A percentile compares a stretch with the other conserved stretches of the same genome.
phyloP scores from a whole-genome alignment of 2,888 invertebrate genomes.

The Drosophila mayaguana region DNA sequence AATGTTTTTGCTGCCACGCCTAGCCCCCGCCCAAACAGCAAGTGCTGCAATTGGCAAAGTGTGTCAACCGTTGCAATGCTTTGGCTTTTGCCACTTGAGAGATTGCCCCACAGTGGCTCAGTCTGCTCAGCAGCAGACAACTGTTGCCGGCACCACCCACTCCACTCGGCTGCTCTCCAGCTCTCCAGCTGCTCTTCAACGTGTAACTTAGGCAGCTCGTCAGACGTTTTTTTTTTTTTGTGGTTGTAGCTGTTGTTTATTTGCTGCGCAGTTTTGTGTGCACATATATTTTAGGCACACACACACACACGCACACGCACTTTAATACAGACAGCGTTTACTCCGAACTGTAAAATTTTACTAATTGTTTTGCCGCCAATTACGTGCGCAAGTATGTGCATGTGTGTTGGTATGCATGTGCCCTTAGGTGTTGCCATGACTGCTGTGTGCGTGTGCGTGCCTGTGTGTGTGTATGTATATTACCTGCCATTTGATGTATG shows the following conservation, averaged over 20 bases:
- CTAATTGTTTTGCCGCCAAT: conserved; percentile 80
- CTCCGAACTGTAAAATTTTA: conserved; percentile 64
- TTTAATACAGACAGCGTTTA: conserved; percentile 3
- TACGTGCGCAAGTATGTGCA: conserved; percentile 62
- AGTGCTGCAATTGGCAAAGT: conserved; percentile 53
- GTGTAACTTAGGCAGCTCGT: conserved; percentile 63
- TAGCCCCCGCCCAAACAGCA: conserved; percentile 23
- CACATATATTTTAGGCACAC: conserved; percentile 55
- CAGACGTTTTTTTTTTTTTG: conserved; percentile 50
- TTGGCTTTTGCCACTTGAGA: conserved; percentile 43
- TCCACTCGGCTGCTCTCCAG: background rate
- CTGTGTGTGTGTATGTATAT: conserved; percentile 25
- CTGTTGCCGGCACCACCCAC: conserved; percentile 43
- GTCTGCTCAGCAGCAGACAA: conserved; percentile 42
- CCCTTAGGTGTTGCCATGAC: conserved; percentile 8
- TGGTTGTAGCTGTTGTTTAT: too few relatives aligned
- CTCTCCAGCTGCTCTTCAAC: conserved; percentile 15
- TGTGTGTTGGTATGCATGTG: conserved; percentile 23
- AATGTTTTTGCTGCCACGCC: conserved; percentile 37
- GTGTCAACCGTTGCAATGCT: conserved; percentile 67
- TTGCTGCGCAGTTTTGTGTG: conserved; percentile 53
- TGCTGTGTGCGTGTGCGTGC: conserved; percentile 15
- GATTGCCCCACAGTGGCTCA: conserved; percentile 16
- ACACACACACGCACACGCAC: conserved; percentile 5
- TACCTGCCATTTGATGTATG: conserved; percentile 59